Percentiles rank a stretch among this genome's conserved stretches.
Conservation (phyloP, 53 echinoderm and acorn worm genomes). For the Stichopus horrens region DNA sequence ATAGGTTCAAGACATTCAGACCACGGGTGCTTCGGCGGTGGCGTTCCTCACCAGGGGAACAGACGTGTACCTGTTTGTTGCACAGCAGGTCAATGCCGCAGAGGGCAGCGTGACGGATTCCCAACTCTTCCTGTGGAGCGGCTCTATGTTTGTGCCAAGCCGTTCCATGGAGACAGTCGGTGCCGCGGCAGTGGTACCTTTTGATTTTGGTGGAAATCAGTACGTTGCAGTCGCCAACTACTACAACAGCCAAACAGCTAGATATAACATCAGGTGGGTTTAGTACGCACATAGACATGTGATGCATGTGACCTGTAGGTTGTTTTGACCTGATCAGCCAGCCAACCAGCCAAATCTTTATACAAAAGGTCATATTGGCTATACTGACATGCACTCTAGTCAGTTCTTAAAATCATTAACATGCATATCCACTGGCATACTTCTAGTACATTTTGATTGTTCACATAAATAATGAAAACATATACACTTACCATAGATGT, state of each 20-base stretch:
- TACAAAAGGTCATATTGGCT: too few species aligned
- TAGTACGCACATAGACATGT: neutral
- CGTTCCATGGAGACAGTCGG: conserved; percentile 57
- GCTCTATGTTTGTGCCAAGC: conserved; percentile 60
- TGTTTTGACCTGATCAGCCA: too few species aligned
- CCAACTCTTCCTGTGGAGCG: conserved; percentile 79
- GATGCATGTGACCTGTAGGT: too few species aligned
- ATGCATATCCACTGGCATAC: too few species aligned
- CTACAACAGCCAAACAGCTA: conserved; percentile 64
- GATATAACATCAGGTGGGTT: conserved; percentile 25
- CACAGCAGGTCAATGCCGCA: conserved; percentile 66
- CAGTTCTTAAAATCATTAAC: too few species aligned
- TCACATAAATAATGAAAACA: too few species aligned
- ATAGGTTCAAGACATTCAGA: conserved; percentile 86
- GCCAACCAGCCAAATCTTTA: too few species aligned
- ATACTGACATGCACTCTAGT: too few species aligned
- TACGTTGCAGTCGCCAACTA: conserved; percentile 85
- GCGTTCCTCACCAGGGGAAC: conserved; percentile 81
- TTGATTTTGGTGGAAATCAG: conserved; percentile 66
- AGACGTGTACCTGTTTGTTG: conserved; percentile 74
- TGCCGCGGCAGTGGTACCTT: conserved; percentile 50
- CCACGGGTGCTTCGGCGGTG: conserved; percentile 76
- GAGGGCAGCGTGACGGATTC: conserved; percentile 70
- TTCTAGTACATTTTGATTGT: too few species aligned
- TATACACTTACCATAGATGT: too few species aligned